A percentile compares a stretch with the other conserved stretches of the same genome.
Evolutionary conservation across 2,113 vertebrate genomes (phyloP).

Genomic region (Phaethornis superciliosus): DNA sequence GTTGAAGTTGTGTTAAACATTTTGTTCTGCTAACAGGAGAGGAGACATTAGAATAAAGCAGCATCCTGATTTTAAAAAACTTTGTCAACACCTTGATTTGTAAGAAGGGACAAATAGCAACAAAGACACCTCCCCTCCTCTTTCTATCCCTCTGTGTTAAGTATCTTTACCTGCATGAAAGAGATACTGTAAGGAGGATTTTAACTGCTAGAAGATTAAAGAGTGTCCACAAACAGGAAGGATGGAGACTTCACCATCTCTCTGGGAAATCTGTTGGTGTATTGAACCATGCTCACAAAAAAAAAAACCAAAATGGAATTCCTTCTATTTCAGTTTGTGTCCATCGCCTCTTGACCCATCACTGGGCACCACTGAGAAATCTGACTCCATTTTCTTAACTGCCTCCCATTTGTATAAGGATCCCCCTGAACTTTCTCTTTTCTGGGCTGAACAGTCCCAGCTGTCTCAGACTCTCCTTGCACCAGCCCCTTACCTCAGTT

Average conservation of each 20-base stretch:
- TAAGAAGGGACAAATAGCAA: neutral
- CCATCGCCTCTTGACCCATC: neutral
- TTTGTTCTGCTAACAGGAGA: neutral
- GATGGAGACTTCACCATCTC: neutral
- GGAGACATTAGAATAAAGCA: neutral
- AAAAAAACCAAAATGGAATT: neutral
- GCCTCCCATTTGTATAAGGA: neutral
- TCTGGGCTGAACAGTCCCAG: neutral
- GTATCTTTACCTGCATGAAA: neutral
- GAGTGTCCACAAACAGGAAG: neutral
- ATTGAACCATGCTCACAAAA: neutral
- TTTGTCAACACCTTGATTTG: neutral
- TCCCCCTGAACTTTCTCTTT: neutral
- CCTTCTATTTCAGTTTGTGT: neutral
- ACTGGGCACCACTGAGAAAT: neutral
- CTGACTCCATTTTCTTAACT: neutral
- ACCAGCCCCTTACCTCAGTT: neutral
- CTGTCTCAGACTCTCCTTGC: neutral
- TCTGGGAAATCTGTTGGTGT: neutral
- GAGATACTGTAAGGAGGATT: neutral
- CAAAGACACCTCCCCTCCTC: neutral
- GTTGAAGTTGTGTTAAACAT: neutral
- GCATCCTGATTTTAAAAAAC: neutral
- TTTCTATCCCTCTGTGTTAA: neutral
- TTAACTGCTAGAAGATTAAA: neutral